Evolutionary conservation across 2,888 invertebrate species (phyloP).

Genomic region (Eilema griseolum): DNA sequence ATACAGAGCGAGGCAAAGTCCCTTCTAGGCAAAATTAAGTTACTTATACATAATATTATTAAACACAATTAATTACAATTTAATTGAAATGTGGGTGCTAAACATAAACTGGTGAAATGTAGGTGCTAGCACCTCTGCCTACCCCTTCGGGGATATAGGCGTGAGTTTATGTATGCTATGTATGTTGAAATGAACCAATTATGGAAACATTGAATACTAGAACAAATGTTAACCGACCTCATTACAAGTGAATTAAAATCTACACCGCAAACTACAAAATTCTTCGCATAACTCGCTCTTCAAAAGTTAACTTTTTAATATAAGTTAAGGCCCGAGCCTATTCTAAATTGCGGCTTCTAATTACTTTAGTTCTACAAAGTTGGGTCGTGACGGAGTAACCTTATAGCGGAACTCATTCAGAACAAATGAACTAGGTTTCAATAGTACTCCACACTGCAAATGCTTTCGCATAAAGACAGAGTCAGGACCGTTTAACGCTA

Average conservation of each 20-base stretch:
- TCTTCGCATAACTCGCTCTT: not conserved
- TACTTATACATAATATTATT: too few relatives aligned
- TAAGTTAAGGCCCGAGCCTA: conserved; percentile 28
- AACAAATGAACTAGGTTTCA: conserved; percentile 64
- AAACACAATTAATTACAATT: too few relatives aligned
- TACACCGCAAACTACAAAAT: not conserved
- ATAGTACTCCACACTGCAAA: conserved; percentile 56
- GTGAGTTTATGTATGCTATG: too few relatives aligned
- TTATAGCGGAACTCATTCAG: conserved; percentile 59
- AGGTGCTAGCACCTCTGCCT: too few relatives aligned
- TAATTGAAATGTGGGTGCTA: too few relatives aligned
- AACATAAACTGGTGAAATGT: too few relatives aligned
- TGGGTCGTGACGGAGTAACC: conserved; percentile 51
- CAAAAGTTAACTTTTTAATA: conserved; percentile 41
- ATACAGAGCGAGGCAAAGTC: too few relatives aligned
- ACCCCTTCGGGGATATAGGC: too few relatives aligned
- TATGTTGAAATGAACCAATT: too few relatives aligned
- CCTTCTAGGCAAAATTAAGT: too few relatives aligned
- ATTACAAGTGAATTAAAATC: not conserved
- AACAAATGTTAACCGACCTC: not conserved
- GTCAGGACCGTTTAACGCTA: conserved; percentile 27
- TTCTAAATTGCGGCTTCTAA: conserved; percentile 50
- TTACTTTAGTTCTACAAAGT: conserved; percentile 54
- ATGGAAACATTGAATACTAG: too few relatives aligned
- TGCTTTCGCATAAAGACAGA: conserved; percentile 53